Base-by-base conservation (phyloP, 2,113 vertebrate genomes). In the Hydrolagus affinis region DNA sequence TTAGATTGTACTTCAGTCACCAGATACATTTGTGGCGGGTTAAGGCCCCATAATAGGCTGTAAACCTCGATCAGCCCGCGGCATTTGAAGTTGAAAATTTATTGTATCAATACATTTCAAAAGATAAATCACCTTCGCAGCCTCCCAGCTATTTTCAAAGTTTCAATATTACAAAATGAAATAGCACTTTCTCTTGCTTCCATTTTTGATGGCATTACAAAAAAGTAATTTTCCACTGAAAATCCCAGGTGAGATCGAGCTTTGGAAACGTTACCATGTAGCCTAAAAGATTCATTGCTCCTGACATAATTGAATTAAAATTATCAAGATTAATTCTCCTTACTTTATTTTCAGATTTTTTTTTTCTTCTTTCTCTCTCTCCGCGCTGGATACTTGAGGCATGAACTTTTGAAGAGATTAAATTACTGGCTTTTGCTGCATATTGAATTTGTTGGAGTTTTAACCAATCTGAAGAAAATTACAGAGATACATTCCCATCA, bases 221-320 rank as follows among this genome's bases (percentile, higher is more conserved):
- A 17, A 80, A 80, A 77, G 56, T 60, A 77, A 60, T 28, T 80
- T 28, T 21, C 23, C 11, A 1, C 23, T 28, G 60, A 25, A 10
- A 80, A 80, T 66, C 60, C 77, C 23, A 80, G 60, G 14, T 59
- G 57, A 17, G 19, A n/a, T 25, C 11, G 25, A 8, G 7, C 14
- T 17, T 8, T 11, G 23, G 59, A 8, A 12, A 60, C 17, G 9
- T 30, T 23, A 21, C 56, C 7, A 15, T 6, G 57, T n/a, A 23
- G 57, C 76, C 75, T 4, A 0, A 28, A 80, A 60, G 57, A 15
- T 60, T 60, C 75, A 78, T 60, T n/a, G 21, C 11, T 60, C 2
- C 14, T 28, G 57, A 78, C 75, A 64, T 78, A 78, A 62, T 64
- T 80, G 57, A 80, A 80, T 80, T 64, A 80, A 62, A 80, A 64